These are phyloP conservation scores for Synergus itoensis DNA, from an alignment of 2,888 invertebrate species.

Conservation along the genomic window DNA sequence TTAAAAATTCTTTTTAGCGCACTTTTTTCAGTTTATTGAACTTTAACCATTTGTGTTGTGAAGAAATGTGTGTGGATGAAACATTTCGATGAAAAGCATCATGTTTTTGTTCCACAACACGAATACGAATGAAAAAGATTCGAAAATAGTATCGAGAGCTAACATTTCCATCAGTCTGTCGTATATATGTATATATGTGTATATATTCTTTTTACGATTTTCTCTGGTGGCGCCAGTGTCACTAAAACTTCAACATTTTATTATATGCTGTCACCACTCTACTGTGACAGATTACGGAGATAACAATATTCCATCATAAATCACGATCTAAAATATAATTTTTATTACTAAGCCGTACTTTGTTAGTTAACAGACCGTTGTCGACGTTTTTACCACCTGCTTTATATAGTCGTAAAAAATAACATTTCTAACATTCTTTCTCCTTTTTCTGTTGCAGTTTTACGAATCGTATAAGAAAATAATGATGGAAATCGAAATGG, in stretches of 20 bases:
- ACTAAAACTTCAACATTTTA: constrained; percentile 38
- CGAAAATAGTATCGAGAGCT: constrained; percentile 36
- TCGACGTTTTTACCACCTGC: not conserved
- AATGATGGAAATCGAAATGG: not conserved
- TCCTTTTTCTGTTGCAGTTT: not conserved
- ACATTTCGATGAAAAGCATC: constrained; percentile 8
- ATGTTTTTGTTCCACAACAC: constrained; percentile 27
- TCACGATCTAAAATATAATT: not conserved
- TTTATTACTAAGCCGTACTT: not conserved
- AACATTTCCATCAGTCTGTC: constrained; percentile 39
- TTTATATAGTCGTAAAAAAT: not conserved
- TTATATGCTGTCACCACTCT: constrained; percentile 34
- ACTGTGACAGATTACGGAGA: constrained; percentile 17
- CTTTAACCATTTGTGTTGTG: constrained; percentile 8
- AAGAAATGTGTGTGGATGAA: not conserved
- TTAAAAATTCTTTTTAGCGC: not conserved
- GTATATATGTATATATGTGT: no score
- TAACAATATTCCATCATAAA: constrained; percentile 21
- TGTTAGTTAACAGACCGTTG: not conserved
- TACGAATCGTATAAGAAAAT: not conserved
- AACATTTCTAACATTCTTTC: not conserved
- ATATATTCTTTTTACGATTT: constrained; percentile 41
- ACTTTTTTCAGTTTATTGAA: constrained; percentile 12
- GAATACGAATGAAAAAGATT: constrained; percentile 27
- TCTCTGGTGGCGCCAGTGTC: constrained; percentile 31